Evolutionary conservation across 2,113 vertebrate species (phyloP).

Genomic region (Pogonocichla stellata): DNA sequence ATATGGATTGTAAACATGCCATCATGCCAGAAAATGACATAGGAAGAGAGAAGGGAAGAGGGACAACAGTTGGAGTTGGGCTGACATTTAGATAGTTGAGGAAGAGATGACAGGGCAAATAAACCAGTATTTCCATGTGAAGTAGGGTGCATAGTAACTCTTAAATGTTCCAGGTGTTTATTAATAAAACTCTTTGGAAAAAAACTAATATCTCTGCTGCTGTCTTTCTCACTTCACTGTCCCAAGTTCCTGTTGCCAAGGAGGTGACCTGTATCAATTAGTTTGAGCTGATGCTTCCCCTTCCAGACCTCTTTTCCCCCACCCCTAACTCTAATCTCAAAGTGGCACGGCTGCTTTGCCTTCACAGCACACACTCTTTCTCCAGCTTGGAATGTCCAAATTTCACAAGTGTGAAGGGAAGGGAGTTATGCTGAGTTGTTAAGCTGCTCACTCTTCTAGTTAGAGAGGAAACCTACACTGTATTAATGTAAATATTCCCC

Average conservation of each 20-base stretch:
- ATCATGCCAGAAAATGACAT: neutral
- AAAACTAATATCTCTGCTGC: neutral
- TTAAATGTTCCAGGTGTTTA: slow-evolving; percentile 47
- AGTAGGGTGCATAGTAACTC: neutral
- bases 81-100: neutral
- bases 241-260: neutral
- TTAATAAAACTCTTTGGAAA: slow-evolving; percentile 65
- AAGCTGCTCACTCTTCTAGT: neutral
- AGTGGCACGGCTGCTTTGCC: neutral
- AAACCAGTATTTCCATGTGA: neutral
- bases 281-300: neutral
- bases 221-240: neutral
- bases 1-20: neutral
- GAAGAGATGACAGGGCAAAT: neutral
- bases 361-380: neutral
- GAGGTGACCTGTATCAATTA: neutral
- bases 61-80: neutral
- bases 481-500: neutral
- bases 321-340: rapidly evolving
- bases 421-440: neutral
- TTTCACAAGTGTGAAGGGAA: neutral
- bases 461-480: neutral
- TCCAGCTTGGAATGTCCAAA: neutral
- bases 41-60: neutral
- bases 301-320: neutral